These are phyloP conservation scores for Diabrotica undecimpunctata DNA, from an alignment of 1,140 invertebrate genomes.

Conservation along the genomic window DNA sequence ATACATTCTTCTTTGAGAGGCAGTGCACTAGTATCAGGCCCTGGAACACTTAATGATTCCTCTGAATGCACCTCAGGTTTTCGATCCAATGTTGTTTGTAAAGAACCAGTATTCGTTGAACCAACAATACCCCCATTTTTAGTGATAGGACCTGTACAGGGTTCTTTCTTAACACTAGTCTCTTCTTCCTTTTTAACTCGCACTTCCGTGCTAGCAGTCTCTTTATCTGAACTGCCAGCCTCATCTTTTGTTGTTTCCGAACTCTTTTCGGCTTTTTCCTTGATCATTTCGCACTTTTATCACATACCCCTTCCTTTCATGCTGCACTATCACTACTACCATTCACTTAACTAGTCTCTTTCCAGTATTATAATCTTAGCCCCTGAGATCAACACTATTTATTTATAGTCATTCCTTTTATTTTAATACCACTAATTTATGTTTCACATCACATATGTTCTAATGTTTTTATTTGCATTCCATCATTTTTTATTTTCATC, in stretches of 20 bases:
- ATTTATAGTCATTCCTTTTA: conserved; percentile 30
- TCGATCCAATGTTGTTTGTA: conserved; percentile 40
- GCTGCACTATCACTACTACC: conserved; percentile 40
- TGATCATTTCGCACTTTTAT: conserved; percentile 45
- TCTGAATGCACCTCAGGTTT: conserved; percentile 38
- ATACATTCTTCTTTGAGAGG: conserved; percentile 37
- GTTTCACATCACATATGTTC: conserved; percentile 47
- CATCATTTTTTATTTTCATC: conserved; percentile 48
- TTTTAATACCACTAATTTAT: conserved; percentile 40
- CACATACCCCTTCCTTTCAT: conserved; percentile 42
- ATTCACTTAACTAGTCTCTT: conserved; percentile 37
- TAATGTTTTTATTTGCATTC: conserved; percentile 50
- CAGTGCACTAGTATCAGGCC: conserved; percentile 30
- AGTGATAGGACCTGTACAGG: conserved; percentile 36
- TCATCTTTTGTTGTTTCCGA: conserved; percentile 47
- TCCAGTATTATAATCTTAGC: conserved; percentile 28
- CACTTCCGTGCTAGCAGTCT: conserved; percentile 38
- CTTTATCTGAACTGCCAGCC: conserved; percentile 45
- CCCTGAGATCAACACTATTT: conserved; percentile 25
- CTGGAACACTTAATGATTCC: conserved; percentile 30
- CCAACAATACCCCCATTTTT: conserved; percentile 47
- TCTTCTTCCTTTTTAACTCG: conserved; percentile 46
- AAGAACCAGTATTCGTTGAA: conserved; percentile 46
- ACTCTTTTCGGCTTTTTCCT: conserved; percentile 48
- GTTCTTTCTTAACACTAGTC: conserved; percentile 40